phyloP scores from a whole-genome alignment of 2,888 invertebrate genomes.

The Drosophila subquinaria region DNA sequence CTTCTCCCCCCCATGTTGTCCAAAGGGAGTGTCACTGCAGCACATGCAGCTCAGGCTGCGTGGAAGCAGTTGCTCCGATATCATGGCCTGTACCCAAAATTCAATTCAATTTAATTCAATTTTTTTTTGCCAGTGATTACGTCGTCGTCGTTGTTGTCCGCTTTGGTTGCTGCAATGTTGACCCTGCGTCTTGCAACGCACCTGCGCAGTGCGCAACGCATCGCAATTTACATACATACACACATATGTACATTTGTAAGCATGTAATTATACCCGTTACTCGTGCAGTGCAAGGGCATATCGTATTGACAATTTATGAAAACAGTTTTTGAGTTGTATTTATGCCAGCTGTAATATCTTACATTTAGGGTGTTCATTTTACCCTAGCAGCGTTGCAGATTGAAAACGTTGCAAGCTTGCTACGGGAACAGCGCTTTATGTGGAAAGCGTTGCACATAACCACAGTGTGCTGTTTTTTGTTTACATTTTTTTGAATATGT shows the following conservation, averaged over 20 bases:
- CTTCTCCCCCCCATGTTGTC: constrained; percentile 72
- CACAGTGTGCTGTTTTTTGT: too few species aligned
- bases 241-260: too few species aligned
- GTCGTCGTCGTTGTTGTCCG: constrained; percentile 69
- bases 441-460: too few species aligned
- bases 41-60: constrained; percentile 88
- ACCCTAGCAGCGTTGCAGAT: too few species aligned
- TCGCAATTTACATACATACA: constrained; percentile 10
- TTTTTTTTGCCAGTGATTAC: constrained; percentile 59
- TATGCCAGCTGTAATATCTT: too few species aligned
- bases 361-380: too few species aligned
- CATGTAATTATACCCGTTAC: too few species aligned
- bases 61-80: constrained; percentile 84
- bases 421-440: too few species aligned
- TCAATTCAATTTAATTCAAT: not conserved
- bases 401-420: too few species aligned
- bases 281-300: not conserved
- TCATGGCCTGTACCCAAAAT: constrained; percentile 62
- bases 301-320: not conserved
- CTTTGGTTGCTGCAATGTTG: constrained; percentile 59
- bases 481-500: too few species aligned
- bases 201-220: constrained; percentile 71
- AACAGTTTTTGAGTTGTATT: too few species aligned
- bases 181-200: constrained; percentile 62
- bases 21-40: constrained; percentile 86